Conservation (phyloP, 2,888 invertebrate species). For the Ichneumoninae sp. region DNA sequence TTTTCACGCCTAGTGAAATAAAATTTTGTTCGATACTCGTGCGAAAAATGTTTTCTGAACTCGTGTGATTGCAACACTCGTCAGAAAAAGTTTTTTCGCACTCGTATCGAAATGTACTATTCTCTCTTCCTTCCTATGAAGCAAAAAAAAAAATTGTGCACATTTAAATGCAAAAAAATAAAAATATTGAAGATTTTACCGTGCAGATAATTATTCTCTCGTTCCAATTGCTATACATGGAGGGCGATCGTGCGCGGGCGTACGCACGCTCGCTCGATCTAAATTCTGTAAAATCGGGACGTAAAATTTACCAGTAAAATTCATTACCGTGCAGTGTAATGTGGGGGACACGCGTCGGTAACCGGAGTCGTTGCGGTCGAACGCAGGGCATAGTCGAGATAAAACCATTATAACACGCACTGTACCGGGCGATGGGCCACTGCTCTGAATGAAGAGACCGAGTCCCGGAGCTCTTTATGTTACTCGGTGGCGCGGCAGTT, state of each 20-base stretch:
- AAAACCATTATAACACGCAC: slow-evolving; percentile 35
- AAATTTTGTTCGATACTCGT: too few species aligned
- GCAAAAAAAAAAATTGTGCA: too few species aligned
- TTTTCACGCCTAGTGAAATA: too few species aligned
- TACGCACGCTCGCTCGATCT: neutral
- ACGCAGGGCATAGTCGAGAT: neutral
- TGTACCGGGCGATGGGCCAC: slow-evolving; percentile 5
- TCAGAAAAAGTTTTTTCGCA: too few species aligned
- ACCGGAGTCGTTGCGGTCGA: slow-evolving; percentile 1
- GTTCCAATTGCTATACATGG: neutral
- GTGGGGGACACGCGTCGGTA: neutral
- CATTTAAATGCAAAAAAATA: neutral
- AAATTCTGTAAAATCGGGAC: neutral
- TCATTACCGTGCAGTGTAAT: slow-evolving; percentile 17
- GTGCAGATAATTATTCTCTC: too few species aligned
- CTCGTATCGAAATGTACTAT: too few species aligned
- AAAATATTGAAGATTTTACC: neutral
- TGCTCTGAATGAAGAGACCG: slow-evolving; percentile 39
- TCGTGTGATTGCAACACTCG: too few species aligned
- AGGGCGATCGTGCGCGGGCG: neutral
- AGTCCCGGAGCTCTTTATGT: slow-evolving; percentile 13
- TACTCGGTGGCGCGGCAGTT: slow-evolving; percentile 7
- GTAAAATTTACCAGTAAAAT: slow-evolving; percentile 15
- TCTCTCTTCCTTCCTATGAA: too few species aligned
- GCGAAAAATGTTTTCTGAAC: too few species aligned